These are phyloP conservation scores for Pristionchus maxplancki DNA, from an alignment of 2,888 invertebrate genomes.

Conservation along the genomic window DNA sequence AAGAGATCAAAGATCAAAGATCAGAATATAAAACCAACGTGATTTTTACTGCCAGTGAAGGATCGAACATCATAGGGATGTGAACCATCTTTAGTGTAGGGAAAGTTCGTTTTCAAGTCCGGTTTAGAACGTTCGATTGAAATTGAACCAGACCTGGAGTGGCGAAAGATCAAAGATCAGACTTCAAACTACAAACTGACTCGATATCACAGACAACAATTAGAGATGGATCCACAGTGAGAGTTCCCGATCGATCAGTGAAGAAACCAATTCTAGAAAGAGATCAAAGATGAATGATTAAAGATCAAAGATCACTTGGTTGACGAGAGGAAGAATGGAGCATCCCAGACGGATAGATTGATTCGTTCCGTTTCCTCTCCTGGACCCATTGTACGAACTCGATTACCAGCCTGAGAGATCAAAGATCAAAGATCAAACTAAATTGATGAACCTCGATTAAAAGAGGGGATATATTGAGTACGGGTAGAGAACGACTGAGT, in stretches of 20 bases:
- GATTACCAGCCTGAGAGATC: slow-evolving; percentile 17
- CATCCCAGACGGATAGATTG: slow-evolving; percentile 40
- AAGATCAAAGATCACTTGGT: slow-evolving; percentile 23
- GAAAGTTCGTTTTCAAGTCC: slow-evolving; percentile 8
- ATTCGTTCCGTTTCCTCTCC: neutral
- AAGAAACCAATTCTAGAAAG: slow-evolving; percentile 42
- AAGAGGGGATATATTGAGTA: slow-evolving; percentile 7
- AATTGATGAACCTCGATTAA: neutral
- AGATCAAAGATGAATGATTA: slow-evolving; percentile 6
- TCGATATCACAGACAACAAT: slow-evolving; percentile 11
- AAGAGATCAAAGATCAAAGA: neutral
- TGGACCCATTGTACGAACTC: neutral
- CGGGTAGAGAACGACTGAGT: neutral
- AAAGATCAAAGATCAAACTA: slow-evolving; percentile 28
- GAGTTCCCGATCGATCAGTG: slow-evolving; percentile 20
- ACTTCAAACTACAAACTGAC: slow-evolving; percentile 8
- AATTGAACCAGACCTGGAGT: neutral
- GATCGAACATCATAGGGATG: slow-evolving; percentile 39
- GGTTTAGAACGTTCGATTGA: neutral
- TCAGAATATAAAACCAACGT: slow-evolving; percentile 21
- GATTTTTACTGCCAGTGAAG: neutral
- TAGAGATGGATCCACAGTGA: slow-evolving; percentile 16
- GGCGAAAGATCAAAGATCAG: neutral
- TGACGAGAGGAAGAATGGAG: slow-evolving; percentile 38
- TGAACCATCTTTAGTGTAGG: neutral